Conservation (phyloP, 1,140 invertebrate species). For the Musca domestica region DNA sequence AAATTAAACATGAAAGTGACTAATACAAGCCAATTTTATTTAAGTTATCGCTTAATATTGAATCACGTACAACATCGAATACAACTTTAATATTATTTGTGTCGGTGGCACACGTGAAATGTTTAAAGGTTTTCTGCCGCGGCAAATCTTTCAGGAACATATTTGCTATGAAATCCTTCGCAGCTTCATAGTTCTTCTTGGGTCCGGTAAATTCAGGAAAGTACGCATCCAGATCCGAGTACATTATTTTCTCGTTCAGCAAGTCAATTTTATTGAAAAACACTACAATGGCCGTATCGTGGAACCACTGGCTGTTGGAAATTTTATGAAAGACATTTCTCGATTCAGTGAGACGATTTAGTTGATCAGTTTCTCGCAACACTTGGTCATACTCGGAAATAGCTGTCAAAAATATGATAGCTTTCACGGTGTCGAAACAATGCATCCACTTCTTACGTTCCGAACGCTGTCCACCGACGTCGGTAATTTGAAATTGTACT, state of each 20-base stretch:
- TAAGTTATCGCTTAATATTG: background rate
- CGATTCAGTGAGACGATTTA: slow-evolving; percentile 11
- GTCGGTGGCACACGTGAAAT: slow-evolving; percentile 20
- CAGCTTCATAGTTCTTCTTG: slow-evolving; percentile 29
- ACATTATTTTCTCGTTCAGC: slow-evolving; percentile 92
- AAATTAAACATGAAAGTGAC: too few relatives aligned
- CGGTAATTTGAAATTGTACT: background rate
- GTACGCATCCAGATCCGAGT: slow-evolving; percentile 92
- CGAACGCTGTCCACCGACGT: slow-evolving; percentile 22
- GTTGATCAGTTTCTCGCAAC: background rate
- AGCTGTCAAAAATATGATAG: slow-evolving; percentile 10
- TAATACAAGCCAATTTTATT: background rate
- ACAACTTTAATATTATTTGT: slow-evolving; percentile 15
- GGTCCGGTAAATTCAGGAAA: slow-evolving; percentile 93
- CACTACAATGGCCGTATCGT: slow-evolving; percentile 76
- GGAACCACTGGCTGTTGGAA: background rate
- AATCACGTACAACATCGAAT: slow-evolving; percentile 8
- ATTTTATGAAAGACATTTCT: background rate
- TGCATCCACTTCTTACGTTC: slow-evolving; percentile 23
- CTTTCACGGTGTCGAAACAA: slow-evolving; percentile 13
- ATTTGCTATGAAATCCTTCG: slow-evolving; percentile 6
- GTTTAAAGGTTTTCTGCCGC: background rate
- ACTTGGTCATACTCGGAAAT: slow-evolving; percentile 23
- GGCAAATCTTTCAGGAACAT: background rate
- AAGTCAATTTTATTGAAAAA: slow-evolving; percentile 95